These are phyloP conservation scores for Drosophila cardini DNA, from an alignment of 1,140 invertebrate genomes.

Conservation along the genomic window DNA sequence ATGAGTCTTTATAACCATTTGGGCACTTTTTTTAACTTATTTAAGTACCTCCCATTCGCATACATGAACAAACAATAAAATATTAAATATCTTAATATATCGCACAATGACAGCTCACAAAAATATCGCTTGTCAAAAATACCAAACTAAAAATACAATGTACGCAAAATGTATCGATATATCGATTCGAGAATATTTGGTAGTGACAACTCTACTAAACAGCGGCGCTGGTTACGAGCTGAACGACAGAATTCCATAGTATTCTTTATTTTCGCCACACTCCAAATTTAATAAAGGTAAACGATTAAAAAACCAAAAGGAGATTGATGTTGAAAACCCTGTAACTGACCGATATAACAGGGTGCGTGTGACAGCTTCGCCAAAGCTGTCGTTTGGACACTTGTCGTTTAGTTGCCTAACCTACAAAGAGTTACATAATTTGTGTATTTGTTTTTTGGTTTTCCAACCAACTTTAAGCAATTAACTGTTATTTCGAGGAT, in stretches of 20 bases:
- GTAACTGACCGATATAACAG: neutral
- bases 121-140: no score
- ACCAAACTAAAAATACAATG: neutral
- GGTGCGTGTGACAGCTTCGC: neutral
- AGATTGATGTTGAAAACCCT: constrained; percentile 3
- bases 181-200: neutral
- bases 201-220: constrained; percentile 14
- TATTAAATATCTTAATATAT: no score
- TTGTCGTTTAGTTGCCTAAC: constrained; percentile 58
- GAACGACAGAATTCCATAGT: constrained; percentile 39
- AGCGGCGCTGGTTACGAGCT: constrained; percentile 49
- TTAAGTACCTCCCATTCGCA: no score
- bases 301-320: neutral
- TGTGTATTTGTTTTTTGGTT: constrained; percentile 35
- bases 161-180: neutral
- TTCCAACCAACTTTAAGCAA: constrained; percentile 9
- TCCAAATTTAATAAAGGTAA: constrained; percentile 51
- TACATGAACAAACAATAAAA: no score
- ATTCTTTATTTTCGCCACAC: constrained; percentile 56
- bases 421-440: constrained; percentile 84
- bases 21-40: no score
- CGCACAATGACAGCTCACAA: no score
- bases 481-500: constrained; percentile 3
- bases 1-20: no score
- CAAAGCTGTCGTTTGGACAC: neutral